Evolutionary conservation across 2,797 vertebrate genomes (phyloP).

Genomic region (Poecilia velifera): DNA sequence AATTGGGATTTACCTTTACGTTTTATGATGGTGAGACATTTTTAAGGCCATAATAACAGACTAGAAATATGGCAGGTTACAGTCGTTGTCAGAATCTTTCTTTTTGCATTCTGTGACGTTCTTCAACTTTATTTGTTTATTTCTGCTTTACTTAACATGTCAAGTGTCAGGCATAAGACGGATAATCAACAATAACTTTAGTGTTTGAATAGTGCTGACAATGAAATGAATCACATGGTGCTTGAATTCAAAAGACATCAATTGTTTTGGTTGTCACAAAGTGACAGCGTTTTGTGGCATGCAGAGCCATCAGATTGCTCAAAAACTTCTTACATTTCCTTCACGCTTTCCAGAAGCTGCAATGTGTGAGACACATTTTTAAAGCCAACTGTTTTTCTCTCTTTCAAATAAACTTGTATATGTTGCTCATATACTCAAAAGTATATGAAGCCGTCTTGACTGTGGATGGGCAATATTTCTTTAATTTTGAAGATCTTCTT

Average conservation of each 20-base stretch:
- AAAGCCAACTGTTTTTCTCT: background rate
- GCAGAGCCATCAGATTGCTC: conserved; percentile 39
- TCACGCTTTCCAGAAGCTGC: background rate
- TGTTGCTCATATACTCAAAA: background rate
- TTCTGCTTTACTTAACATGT: conserved; percentile 25
- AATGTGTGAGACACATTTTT: conserved; percentile 18
- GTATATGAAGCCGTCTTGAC: background rate
- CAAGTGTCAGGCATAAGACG: conserved; percentile 37
- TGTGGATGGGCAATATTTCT: background rate
- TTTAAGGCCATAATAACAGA: background rate
- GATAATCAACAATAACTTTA: conserved; percentile 33
- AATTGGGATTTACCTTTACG: background rate
- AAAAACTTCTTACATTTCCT: conserved; percentile 35
- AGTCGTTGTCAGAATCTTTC: background rate
- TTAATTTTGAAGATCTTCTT: background rate
- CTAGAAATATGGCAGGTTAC: background rate
- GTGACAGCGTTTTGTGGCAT: conserved; percentile 44
- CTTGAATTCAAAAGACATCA: conserved; percentile 37
- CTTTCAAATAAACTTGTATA: background rate
- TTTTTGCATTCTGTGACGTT: background rate
- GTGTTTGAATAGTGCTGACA: conserved; percentile 28
- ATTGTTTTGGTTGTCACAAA: conserved; percentile 47
- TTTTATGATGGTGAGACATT: background rate
- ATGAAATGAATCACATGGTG: conserved; percentile 30
- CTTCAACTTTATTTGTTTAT: conserved; percentile 26